Conservation (phyloP, 2,797 vertebrate genomes). For the Mallotus villosus region DNA sequence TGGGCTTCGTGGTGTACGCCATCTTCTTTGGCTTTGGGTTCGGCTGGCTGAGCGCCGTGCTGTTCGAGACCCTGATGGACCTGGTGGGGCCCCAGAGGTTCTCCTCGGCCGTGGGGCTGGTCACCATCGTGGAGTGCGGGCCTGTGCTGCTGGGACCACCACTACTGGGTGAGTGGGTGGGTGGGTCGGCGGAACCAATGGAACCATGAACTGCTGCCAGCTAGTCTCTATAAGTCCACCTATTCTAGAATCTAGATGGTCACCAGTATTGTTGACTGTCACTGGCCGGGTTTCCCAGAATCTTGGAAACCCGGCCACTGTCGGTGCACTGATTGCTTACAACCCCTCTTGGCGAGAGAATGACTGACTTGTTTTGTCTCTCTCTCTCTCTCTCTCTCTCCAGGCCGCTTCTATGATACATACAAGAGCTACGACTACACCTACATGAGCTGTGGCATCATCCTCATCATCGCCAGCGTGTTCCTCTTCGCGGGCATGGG, state of each 20-base stretch:
- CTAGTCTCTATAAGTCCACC: too few relatives aligned
- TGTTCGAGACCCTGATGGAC: constrained; percentile 98
- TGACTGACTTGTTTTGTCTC: not conserved
- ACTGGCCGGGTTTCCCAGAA: too few relatives aligned
- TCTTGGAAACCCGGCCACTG: too few relatives aligned
- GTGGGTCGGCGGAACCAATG: not conserved
- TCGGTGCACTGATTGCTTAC: not conserved
- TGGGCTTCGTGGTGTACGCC: constrained; percentile 87
- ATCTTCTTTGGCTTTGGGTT: constrained; percentile 95
- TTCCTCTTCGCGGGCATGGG: constrained; percentile 93
- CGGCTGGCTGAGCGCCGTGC: constrained; percentile 92
- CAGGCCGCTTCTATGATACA: constrained; percentile 83
- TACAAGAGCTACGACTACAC: constrained; percentile 90
- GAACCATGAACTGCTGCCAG: too few relatives aligned
- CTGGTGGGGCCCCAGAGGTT: constrained; percentile 92
- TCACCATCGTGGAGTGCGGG: constrained; percentile 95
- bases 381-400: not conserved
- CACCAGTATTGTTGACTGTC: too few relatives aligned
- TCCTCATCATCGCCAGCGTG: constrained; percentile 82
- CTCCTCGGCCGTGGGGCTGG: constrained; percentile 93
- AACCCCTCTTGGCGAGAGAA: not conserved
- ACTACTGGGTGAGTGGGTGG: constrained; percentile 78
- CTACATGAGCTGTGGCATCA: constrained; percentile 84
- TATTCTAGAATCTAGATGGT: too few relatives aligned
- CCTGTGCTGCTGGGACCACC: constrained; percentile 94